These are phyloP conservation scores for Apoda limacodes DNA, from an alignment of 2,888 invertebrate genomes.

Conservation along the genomic window DNA sequence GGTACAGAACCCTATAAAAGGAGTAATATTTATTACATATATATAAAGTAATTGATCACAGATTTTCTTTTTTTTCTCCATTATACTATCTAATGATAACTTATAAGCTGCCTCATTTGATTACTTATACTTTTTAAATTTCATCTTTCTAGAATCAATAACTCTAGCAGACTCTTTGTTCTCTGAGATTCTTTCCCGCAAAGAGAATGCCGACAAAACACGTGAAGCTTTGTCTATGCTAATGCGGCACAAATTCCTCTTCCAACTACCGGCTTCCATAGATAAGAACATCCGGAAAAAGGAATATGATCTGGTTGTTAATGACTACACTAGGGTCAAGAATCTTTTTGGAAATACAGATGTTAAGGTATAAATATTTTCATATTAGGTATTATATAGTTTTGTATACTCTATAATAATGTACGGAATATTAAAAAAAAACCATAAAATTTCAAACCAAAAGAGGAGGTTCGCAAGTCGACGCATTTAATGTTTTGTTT, in stretches of 20 bases:
- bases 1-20: no score
- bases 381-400: no score
- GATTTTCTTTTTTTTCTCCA: background rate
- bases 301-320: constrained; percentile 97
- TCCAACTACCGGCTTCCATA: constrained; percentile 94
- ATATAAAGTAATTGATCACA: background rate
- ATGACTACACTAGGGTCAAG: constrained; percentile 96
- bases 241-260: constrained; percentile 94
- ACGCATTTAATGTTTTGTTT: no score
- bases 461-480: no score
- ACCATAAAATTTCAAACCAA: no score
- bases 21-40: no score
- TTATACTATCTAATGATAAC: background rate
- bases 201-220: constrained; percentile 96
- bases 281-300: constrained; percentile 93
- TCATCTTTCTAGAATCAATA: constrained; percentile 79
- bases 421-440: no score
- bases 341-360: constrained; percentile 96
- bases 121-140: background rate
- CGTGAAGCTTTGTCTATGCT: constrained; percentile 93
- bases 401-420: no score
- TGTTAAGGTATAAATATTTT: constrained; percentile 70
- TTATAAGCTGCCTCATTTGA: background rate
- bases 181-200: constrained; percentile 89
- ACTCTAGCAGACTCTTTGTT: constrained; percentile 92